Evolutionary conservation across 2,113 vertebrate species (phyloP).

Genomic region (Gallinago jamesoni): DNA sequence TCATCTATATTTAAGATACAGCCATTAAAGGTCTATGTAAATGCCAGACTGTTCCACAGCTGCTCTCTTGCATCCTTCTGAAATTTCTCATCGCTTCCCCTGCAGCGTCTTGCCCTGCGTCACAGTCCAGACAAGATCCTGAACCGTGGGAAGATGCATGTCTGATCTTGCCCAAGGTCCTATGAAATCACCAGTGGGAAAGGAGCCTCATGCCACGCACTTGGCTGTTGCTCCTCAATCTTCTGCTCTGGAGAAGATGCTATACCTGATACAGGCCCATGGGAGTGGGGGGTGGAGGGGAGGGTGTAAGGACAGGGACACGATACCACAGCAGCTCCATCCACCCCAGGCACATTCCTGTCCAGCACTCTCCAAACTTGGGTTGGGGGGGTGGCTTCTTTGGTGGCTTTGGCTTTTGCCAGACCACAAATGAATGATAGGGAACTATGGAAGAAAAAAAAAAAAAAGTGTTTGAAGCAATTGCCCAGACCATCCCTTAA

Average conservation of each 20-base stretch:
- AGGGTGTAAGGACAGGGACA: background rate
- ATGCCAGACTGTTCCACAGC: background rate
- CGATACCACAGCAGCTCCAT: background rate
- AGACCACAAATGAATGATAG: background rate
- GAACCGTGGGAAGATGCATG: background rate
- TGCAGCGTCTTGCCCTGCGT: fast-evolving
- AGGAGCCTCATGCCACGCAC: background rate
- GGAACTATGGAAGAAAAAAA: background rate
- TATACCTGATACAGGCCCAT: fast-evolving
- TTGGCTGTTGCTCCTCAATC: background rate
- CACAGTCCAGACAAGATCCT: background rate
- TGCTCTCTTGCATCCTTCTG: background rate
- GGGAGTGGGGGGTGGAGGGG: no score
- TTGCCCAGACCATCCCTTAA: background rate
- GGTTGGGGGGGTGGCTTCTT: background rate
- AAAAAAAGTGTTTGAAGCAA: background rate
- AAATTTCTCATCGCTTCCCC: background rate
- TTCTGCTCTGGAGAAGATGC: background rate
- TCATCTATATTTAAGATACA: background rate
- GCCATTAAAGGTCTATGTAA: background rate
- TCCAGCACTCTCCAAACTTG: background rate
- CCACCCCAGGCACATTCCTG: background rate
- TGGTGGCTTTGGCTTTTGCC: background rate
- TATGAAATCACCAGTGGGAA: background rate
- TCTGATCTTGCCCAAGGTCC: background rate